Evolutionary conservation across 2,888 invertebrate genomes (phyloP).

Genomic region (Habrosyne pyritoides): DNA sequence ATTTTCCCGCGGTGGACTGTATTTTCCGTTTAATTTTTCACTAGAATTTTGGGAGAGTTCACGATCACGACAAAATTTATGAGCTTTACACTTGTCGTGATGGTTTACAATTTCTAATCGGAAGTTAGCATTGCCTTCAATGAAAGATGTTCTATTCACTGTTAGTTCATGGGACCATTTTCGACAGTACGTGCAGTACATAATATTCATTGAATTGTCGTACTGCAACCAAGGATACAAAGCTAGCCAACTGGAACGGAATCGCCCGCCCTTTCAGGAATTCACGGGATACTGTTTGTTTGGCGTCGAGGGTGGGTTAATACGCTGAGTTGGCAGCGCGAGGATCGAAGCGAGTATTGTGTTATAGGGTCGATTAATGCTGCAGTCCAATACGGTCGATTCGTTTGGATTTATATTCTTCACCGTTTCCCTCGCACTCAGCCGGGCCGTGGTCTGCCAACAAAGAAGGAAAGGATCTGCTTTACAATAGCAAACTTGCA

Average conservation of each 20-base stretch:
- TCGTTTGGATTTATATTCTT: conserved; percentile 18
- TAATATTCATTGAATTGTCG: conserved; percentile 86
- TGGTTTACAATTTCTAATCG: conserved; percentile 90
- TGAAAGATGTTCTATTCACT: conserved; percentile 90
- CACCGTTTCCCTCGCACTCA: conserved; percentile 28
- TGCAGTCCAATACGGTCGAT: conserved; percentile 44
- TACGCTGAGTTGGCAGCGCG: conserved; percentile 58
- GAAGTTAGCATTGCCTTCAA: conserved; percentile 90
- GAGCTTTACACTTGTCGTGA: conserved; percentile 91
- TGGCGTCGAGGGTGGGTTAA: conserved; percentile 38
- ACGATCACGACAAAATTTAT: conserved; percentile 85
- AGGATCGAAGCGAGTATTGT: conserved; percentile 49
- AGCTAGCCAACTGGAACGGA: conserved; percentile 87
- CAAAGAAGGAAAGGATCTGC: conserved; percentile 87
- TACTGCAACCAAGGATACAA: conserved; percentile 89
- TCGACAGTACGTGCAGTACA: conserved; percentile 89
- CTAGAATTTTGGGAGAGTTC: conserved; percentile 49
- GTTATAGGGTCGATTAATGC: conserved; percentile 37
- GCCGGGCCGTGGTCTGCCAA: conserved; percentile 81
- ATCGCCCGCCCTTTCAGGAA: conserved; percentile 85
- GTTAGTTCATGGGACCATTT: conserved; percentile 86
- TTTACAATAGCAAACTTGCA: conserved; percentile 45
- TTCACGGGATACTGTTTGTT: conserved; percentile 33
- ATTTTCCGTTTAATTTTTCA: conserved; percentile 4
- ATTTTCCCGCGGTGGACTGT: not conserved